Percentiles rank a stretch among this genome's conserved stretches.
phyloP scores from a whole-genome alignment of 2,797 vertebrate genomes.

The Cuculus canorus region DNA sequence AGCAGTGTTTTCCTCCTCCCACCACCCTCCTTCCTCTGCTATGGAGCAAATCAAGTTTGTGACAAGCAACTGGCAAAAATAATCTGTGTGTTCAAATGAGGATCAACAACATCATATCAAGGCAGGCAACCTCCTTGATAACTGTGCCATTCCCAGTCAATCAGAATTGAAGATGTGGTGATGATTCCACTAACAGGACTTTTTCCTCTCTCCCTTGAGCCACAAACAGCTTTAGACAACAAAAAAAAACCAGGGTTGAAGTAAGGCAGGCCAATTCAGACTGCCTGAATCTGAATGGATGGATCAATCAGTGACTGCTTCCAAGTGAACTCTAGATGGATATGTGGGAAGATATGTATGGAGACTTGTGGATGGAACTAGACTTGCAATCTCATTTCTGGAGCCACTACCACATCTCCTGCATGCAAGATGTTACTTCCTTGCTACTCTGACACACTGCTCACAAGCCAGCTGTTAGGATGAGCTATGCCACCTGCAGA shows the following conservation, averaged over 20 bases:
- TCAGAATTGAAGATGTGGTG: not conserved
- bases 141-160: no score
- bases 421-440: not conserved
- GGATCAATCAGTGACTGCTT: not conserved
- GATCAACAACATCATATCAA: not conserved
- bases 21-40: not conserved
- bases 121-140: not conserved
- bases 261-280: not conserved
- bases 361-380: not conserved
- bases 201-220: not conserved
- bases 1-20: not conserved
- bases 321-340: not conserved
- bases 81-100: not conserved
- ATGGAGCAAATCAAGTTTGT: not conserved
- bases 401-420: not conserved
- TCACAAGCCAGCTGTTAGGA: slow-evolving; percentile 1
- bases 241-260: not conserved
- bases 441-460: not conserved
- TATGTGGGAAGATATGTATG: not conserved
- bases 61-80: not conserved
- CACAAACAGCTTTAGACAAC: not conserved
- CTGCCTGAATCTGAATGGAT: not conserved
- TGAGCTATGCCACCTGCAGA: not conserved
- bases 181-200: not conserved
- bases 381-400: not conserved